Evolutionary conservation across 2,888 invertebrate genomes (phyloP), one percentile per base, ranked within the genome.

Genomic region (Volucella zonaria): DNA sequence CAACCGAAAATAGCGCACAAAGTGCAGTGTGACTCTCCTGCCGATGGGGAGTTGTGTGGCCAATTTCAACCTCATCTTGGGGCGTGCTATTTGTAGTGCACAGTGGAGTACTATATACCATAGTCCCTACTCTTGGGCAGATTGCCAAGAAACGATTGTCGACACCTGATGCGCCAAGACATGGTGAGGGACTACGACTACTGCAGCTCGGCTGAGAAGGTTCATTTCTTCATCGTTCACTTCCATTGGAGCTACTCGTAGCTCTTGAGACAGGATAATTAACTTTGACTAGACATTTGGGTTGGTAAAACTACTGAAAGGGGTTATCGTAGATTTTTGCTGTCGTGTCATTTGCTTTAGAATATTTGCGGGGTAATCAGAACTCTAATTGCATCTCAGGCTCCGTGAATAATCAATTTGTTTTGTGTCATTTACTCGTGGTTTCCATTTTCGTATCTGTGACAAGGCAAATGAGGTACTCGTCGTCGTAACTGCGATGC

Each of bases 241-340:
- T 6, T 31, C 31, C 31, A 6, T 6, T 31, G 31, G 6, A 31
- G 31, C 31, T 15, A n/a, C n/a, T n/a, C n/a, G n/a, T n/a, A 38
- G 47, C 43, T 52, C 62, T 58, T 43, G 52, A 70, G 64, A 81
- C 68, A 70, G 66, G 71, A 71, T 71, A 82, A 82, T 82, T 82
- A 76, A 76, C 76, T 82, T 64, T 64, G 81, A 76, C 81, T 76
- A 71, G 81, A 76, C 59, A 49, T 38, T 54, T 61, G 68, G 68
- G 9, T 40, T 61, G 58, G 10, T 52, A 54, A 74, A n/a, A 70
- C 10, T 23, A 40, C 8, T 52, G 18, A 15, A n/a, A 54, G 38
- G 59, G 64, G 42, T 67, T 54, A 58, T 51, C 56, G 56, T 23
- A 51, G 75, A 80, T 68, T 74, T 59, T 49, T n/a, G 23, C 4